Base-by-base conservation (phyloP, 2,113 vertebrate genomes). In the Arizona elegans region DNA sequence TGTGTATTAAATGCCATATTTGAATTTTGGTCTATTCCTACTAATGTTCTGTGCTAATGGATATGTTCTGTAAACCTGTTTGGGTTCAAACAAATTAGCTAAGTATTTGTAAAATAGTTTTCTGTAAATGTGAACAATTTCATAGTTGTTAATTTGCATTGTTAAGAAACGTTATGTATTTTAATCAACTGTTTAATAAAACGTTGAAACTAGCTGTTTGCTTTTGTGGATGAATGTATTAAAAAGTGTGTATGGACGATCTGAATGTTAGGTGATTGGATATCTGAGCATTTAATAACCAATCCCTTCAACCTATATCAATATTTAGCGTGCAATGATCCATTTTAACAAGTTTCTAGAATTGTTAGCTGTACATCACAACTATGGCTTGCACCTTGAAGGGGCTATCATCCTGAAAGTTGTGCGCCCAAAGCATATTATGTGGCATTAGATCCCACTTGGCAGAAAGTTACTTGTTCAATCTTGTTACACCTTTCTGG, bases 11-110 rank as follows among this genome's bases (percentile, higher is more conserved):
- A 97, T 97, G 95, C 97, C 96, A 95, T 94, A 95, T 96, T 97
- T 93, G 96, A 97, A 95, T 97, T 97, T 97, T 97, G 97, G 94
- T 98, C 96, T 97, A 95, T 97, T 97, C 97, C 97, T 98, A 96
- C 93, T 95, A 94, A 97, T 97, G 97, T 97, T 97, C 97, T 96
- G 97, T 94, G 95, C 4, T 86, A 96, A 97, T 94, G 95, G 94
- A 91, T 94, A 93, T 97, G 96, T 97, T 96, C 95, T 98, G 98
- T 98, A 98, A 98, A 59, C 97, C 96, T 95, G 97, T 97, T 98
- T 98, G 97, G 97, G 97, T 98, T 98, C 97, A 98, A 98, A 98
- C 97, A 98, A 98, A 98, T 98, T 98, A 98, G 98, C 97, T 97
- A 96, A 96, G 91, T 95, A 96, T 96, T 88, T 98, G 98, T 98